A percentile compares a stretch with the other conserved stretches of the same genome.
phyloP scores from a whole-genome alignment of 2,113 vertebrate species.

The Suncus etruscus region DNA sequence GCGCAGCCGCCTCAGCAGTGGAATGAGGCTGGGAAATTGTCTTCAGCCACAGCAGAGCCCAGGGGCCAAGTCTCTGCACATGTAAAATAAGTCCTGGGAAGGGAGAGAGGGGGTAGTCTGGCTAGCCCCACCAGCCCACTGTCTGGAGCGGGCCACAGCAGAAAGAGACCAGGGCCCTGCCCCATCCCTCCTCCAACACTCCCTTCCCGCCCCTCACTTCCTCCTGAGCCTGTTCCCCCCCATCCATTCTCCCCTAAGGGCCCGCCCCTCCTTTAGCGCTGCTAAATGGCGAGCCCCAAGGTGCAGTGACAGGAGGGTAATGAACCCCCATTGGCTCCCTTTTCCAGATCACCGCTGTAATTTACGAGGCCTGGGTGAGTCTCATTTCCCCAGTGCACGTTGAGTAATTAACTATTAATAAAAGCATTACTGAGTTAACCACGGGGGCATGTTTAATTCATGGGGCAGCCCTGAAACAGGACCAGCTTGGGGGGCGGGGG shows the following conservation, averaged over 20 bases:
- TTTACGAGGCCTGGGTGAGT: slow-evolving; percentile 79
- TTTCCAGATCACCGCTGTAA: slow-evolving; percentile 76
- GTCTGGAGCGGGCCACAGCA: no score
- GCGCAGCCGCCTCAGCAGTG: slow-evolving; percentile 3
- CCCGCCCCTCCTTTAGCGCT: neutral
- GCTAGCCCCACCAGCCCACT: no score
- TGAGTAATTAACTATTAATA: slow-evolving; percentile 85
- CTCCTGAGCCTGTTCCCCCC: neutral
- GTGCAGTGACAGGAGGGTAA: slow-evolving; percentile 50
- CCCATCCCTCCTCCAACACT: neutral
- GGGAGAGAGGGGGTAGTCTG: neutral
- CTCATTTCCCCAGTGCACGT: slow-evolving; percentile 75
- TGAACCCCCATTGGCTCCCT: slow-evolving; percentile 71
- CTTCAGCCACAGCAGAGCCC: slow-evolving; percentile 45
- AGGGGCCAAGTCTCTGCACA: neutral
- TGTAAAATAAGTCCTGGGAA: neutral
- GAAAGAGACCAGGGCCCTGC: no score
- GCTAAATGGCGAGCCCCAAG: slow-evolving; percentile 70
- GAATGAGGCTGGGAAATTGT: slow-evolving; percentile 41
- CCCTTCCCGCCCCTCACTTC: neutral
- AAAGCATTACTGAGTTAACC: slow-evolving; percentile 83
- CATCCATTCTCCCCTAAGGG: neutral
- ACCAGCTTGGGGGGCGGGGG: slow-evolving; percentile 58
- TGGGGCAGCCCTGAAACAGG: slow-evolving; percentile 72
- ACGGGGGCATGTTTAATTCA: slow-evolving; percentile 82